A percentile compares a stretch with the other conserved stretches of the same genome.
Conservation (phyloP, 2,797 vertebrate genomes). For the Crossoptilon crossoptilon region DNA sequence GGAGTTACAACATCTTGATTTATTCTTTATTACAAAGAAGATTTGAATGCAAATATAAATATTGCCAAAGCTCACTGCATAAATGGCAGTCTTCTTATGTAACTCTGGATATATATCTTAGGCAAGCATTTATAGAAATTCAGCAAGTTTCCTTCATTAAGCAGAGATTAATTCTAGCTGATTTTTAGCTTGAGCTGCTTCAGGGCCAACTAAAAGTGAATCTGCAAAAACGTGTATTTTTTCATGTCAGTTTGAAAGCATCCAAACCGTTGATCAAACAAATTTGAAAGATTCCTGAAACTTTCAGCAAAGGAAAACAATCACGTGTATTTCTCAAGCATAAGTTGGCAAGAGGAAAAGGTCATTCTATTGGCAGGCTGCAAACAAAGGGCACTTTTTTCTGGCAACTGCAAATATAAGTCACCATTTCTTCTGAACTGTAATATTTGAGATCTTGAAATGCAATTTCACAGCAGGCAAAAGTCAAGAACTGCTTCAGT, state of each 20-base stretch:
- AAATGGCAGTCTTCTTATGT: conserved; percentile 47
- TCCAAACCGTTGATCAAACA: conserved; percentile 57
- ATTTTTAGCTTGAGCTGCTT: conserved; percentile 36
- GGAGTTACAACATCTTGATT: conserved; percentile 47
- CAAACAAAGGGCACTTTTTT: conserved; percentile 53
- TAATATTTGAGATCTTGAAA: conserved; percentile 36
- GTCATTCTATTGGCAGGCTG: conserved; percentile 48
- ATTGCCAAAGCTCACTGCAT: conserved; percentile 52
- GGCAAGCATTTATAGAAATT: conserved; percentile 47
- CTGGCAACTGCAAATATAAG: conserved; percentile 54
- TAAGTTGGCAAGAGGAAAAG: conserved; percentile 52
- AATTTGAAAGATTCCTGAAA: conserved; percentile 59
- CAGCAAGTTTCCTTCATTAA: conserved; percentile 61
- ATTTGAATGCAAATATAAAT: conserved; percentile 65
- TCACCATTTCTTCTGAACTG: neutral
- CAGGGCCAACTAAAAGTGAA: conserved; percentile 46
- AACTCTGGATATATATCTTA: conserved; percentile 49
- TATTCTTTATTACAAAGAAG: conserved; percentile 27
- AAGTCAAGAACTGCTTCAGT: neutral
- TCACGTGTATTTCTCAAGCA: conserved; percentile 41
- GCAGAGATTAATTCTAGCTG: conserved; percentile 44
- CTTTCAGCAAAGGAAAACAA: conserved; percentile 18
- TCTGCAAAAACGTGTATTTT: conserved; percentile 57
- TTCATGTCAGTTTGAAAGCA: conserved; percentile 52
- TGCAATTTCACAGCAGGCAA: neutral